Evolutionary conservation across 2,888 invertebrate genomes (phyloP).

Genomic region (Apodemia mormo): DNA sequence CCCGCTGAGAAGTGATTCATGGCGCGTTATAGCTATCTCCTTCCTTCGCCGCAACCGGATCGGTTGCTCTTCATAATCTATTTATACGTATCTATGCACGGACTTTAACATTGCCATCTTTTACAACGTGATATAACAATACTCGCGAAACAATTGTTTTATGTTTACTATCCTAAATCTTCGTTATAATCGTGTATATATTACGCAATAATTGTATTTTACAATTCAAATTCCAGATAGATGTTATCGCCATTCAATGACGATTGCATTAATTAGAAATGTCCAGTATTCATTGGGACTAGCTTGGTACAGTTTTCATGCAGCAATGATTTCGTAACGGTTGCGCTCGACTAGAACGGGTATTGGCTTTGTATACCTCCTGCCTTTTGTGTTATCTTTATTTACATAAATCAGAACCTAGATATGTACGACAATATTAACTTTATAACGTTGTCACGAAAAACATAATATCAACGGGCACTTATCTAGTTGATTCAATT

Average conservation of each 20-base stretch:
- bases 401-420: slow-evolving; percentile 38
- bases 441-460: background rate
- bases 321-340: slow-evolving; percentile 79
- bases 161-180: slow-evolving; percentile 16
- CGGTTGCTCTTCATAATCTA: slow-evolving; percentile 80
- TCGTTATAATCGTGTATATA: slow-evolving; percentile 15
- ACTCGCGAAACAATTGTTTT: slow-evolving; percentile 28
- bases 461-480: slow-evolving; percentile 4
- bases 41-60: slow-evolving; percentile 80
- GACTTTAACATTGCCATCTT: slow-evolving; percentile 64
- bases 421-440: slow-evolving; percentile 11
- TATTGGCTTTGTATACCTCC: slow-evolving; percentile 68
- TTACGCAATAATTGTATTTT: slow-evolving; percentile 1
- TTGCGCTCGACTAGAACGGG: slow-evolving; percentile 78
- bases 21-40: slow-evolving; percentile 81
- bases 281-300: slow-evolving; percentile 13
- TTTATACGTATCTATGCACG: slow-evolving; percentile 77
- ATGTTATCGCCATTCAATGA: slow-evolving; percentile 3
- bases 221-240: background rate
- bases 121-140: slow-evolving; percentile 35
- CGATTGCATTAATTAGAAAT: slow-evolving; percentile 19
- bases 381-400: slow-evolving; percentile 57
- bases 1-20: slow-evolving; percentile 79
- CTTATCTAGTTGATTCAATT: slow-evolving; percentile 10
- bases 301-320: slow-evolving; percentile 59